Evolutionary conservation across 2,113 vertebrate species (phyloP).

Genomic region (Zosterops borbonicus): DNA sequence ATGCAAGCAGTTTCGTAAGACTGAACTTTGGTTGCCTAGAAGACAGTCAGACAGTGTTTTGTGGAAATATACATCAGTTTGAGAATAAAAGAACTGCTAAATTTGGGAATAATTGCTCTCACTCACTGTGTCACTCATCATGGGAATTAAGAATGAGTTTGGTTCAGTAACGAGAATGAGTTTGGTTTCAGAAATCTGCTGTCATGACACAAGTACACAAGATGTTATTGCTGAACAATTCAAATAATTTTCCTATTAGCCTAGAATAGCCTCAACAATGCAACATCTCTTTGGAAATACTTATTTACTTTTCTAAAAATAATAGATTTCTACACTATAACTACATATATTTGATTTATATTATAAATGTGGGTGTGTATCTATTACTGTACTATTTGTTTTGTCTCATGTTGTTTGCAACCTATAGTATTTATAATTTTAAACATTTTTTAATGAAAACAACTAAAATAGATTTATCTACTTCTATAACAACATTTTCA

Average conservation of each 20-base stretch:
- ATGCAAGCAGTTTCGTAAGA: not conserved
- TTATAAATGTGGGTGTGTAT: not conserved
- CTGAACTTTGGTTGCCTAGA: not conserved
- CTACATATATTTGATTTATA: not conserved
- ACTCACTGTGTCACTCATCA: slow-evolving; percentile 6
- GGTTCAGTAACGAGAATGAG: not conserved
- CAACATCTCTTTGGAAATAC: slow-evolving; percentile 5
- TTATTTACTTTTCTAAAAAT: not conserved
- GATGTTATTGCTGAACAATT: not conserved
- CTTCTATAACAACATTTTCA: not conserved
- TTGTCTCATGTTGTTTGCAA: not conserved
- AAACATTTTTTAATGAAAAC: not conserved
- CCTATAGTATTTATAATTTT: slow-evolving; percentile 29
- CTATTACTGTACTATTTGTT: not conserved
- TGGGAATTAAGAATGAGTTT: not conserved
- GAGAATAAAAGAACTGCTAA: not conserved
- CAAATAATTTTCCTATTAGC: not conserved
- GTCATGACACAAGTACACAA: not conserved
- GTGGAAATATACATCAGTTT: not conserved
- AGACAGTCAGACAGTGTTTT: not conserved
- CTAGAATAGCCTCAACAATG: not conserved
- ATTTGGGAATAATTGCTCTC: slow-evolving; percentile 4
- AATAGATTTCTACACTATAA: not conserved
- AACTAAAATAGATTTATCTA: not conserved
- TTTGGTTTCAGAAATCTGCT: slow-evolving; percentile 12